Conservation (phyloP, 2,888 invertebrate species). For the Rhabditoides inermis region DNA sequence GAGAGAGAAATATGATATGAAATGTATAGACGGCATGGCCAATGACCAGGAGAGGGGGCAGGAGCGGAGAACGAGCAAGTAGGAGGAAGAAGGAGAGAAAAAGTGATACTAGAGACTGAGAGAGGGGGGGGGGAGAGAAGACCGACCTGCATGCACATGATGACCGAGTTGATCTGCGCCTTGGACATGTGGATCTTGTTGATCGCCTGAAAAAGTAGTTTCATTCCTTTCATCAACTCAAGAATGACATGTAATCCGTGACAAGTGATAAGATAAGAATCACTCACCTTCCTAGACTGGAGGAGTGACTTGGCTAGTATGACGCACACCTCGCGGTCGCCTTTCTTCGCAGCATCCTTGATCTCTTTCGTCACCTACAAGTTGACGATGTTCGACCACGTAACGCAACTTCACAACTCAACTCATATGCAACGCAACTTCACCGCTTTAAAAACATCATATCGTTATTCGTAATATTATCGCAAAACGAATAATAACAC, state of each 20-base stretch:
- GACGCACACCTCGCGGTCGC: constrained; percentile 82
- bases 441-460: background rate
- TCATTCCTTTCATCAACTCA: too few species aligned
- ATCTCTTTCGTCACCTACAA: constrained; percentile 68
- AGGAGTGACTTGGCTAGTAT: constrained; percentile 48
- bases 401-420: too few species aligned
- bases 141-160: constrained; percentile 77
- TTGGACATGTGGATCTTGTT: constrained; percentile 88
- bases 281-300: constrained; percentile 56
- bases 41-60: too few species aligned
- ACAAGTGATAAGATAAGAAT: too few species aligned
- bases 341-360: constrained; percentile 89
- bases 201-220: constrained; percentile 63
- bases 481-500: background rate
- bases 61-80: too few species aligned
- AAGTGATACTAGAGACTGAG: too few species aligned
- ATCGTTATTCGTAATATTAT: background rate
- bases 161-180: constrained; percentile 90
- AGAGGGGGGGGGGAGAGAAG: too few species aligned
- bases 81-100: too few species aligned
- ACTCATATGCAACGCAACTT: too few species aligned
- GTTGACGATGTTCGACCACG: constrained; percentile 2
- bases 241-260: too few species aligned
- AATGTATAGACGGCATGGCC: too few species aligned
- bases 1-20: background rate